Base-by-base conservation (phyloP, 2,113 vertebrate species). In the Desmodus rotundus region DNA sequence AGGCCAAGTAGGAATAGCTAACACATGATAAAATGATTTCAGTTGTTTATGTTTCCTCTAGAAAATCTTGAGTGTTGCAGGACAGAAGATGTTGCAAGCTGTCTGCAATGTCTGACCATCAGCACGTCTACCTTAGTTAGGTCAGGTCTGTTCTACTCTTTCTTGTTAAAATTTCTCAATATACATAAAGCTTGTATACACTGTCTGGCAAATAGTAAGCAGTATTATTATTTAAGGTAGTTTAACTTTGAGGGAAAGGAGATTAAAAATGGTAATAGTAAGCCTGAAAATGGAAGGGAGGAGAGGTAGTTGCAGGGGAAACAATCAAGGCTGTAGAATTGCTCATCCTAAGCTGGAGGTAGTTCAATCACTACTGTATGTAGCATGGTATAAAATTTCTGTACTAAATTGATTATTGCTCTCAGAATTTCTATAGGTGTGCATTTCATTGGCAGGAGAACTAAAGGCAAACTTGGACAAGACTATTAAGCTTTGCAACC, bases 401-500 rank as follows among this genome's bases (percentile, higher is more conserved):
- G n/a, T 2, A 41, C 26, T 11, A 43, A 26, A 28, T 41, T 47
- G 38, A n/a, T 83, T 24, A 77, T 65, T 54, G 63, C 19, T 41
- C 31, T 78, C n/a, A 65, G 87, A 74, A 54, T n/a, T 63, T 78
- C 54, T 19, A 43, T 22, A 89, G 12, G 11, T 56, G 2, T 91
- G 47, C 56, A 3, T 90, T 15, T 50, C 77, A 5, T 87, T 96
- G 95, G 76, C 92, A 98, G 97, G 89, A 95, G 94, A 97, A 56
- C 83, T 98, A 87, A 97, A 98, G 92, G 36, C 7, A 38, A 0
- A n/a, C 36, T 94, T 98, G 96, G 95, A 98, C 70, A 61, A 91
- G 63, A 61, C 89, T 31, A 78, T 98, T 17, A 93, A 94, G 82
- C 92, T 96, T 83, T 97, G 91, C 89, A 97, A 97, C 63, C 78